Base-by-base conservation (phyloP, 2,888 invertebrate genomes). In the Leucophora obtusa region DNA sequence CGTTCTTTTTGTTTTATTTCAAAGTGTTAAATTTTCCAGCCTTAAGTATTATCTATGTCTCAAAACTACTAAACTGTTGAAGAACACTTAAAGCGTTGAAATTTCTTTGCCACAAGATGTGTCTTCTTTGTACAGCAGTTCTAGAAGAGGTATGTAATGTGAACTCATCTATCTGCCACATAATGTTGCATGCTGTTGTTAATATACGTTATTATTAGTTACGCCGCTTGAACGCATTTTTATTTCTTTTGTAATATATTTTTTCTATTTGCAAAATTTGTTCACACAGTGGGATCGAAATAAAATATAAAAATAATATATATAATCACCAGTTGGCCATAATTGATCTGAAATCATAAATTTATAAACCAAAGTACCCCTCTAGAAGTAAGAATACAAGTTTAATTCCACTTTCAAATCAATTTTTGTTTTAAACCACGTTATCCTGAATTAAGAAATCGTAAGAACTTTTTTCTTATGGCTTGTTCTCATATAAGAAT, bases 171-270 rank as follows among this genome's bases (percentile, higher is more conserved):
- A n/a, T 47, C 43, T n/a, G 43, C 43, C 43, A 47, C 43, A n/a
- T 47, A 47, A 14, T 47, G 43, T 47, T 47, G 43, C 43, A 47
- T 47, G 43, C 14, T n/a, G 11, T 47, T 47, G 43, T 11, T 47
- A 47, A 47, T 47, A 2, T 47, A 47, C 43, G 43, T 47, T 14
- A 47, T 47, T 47, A 47, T 47, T 47, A 47, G 43, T 47, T 47
- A 47, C 43, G 43, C 43, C 43, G 43, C 43, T 47, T 47, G 43
- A 47, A 47, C 43, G 43, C 43, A 47, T 47, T 47, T 47, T 47
- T 47, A 2, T 47, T 28, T 7, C 28, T 28, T 28, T 28, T 28
- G 28, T 7, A 28, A 4, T 28, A 28, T 28, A 28, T 28, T 7
- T 4, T 24, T 28, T 28, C 1, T 28, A 28, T 28, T 28, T 28